These are phyloP conservation scores for Thamnaconus septentrionalis DNA, from an alignment of 2,113 vertebrate genomes.

Conservation along the genomic window DNA sequence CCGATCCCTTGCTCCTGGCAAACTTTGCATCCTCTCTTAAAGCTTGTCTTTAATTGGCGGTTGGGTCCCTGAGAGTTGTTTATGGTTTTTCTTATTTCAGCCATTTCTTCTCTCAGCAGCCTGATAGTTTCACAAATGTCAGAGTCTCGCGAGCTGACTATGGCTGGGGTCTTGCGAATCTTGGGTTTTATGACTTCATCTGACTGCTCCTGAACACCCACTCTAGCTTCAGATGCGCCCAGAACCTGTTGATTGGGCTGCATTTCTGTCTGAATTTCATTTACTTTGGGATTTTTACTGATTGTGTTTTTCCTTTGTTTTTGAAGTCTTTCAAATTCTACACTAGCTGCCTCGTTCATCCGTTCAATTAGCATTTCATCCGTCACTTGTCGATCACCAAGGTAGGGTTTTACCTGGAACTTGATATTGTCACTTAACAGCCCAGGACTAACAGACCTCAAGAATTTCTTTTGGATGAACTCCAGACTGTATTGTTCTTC, in stretches of 20 bases:
- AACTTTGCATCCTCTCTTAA: neutral
- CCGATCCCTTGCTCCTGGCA: neutral
- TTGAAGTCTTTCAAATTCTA: neutral
- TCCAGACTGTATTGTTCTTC: slow-evolving; percentile 13
- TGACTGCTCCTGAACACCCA: neutral
- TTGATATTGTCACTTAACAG: slow-evolving; percentile 3
- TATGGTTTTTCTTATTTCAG: neutral
- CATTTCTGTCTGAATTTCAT: neutral
- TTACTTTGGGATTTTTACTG: neutral
- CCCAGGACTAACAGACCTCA: slow-evolving; percentile 5
- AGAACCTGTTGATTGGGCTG: neutral
- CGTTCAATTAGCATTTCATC: neutral
- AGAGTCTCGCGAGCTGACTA: neutral
- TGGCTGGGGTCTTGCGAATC: neutral
- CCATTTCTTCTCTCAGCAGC: slow-evolving; percentile 1
- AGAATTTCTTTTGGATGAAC: slow-evolving; percentile 7
- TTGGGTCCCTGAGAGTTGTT: neutral
- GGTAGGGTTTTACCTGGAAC: neutral
- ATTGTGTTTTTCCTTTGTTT: neutral
- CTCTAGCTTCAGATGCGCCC: neutral
- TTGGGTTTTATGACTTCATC: neutral
- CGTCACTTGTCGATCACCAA: neutral
- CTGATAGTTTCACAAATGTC: slow-evolving; percentile 6
- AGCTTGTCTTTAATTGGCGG: neutral
- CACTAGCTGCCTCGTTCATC: slow-evolving; percentile 8